Conservation (phyloP, 2,888 invertebrate species). For the Podabrus alpinus region DNA sequence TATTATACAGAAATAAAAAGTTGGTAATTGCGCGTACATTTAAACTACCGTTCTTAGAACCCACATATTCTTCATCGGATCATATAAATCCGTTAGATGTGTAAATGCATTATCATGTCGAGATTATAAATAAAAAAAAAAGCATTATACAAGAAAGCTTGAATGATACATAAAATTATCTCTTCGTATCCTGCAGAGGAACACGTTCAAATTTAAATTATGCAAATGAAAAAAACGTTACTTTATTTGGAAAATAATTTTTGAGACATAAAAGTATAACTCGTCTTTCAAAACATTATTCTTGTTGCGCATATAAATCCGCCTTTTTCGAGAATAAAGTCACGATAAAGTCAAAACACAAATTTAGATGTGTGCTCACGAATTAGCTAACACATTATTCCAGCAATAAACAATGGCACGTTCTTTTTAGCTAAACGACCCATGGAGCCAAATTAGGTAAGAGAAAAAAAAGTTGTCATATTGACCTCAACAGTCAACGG, state of each 20-base stretch:
- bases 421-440: slow-evolving; percentile 3
- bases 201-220: not conserved
- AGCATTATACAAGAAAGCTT: not conserved
- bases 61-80: slow-evolving; percentile 25
- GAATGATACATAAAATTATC: not conserved
- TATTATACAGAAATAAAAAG: slow-evolving; percentile 19
- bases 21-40: slow-evolving; percentile 18
- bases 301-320: not conserved
- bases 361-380: not conserved
- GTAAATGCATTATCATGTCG: slow-evolving; percentile 8
- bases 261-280: not conserved
- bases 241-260: not conserved
- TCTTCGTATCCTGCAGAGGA: not conserved
- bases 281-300: no score
- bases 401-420: slow-evolving; percentile 2
- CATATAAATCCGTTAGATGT: slow-evolving; percentile 20
- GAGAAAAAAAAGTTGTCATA: not conserved
- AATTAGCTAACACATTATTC: not conserved
- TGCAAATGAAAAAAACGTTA: not conserved
- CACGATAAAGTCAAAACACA: not conserved
- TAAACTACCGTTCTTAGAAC: slow-evolving; percentile 26
- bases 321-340: not conserved
- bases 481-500: slow-evolving; percentile 2
- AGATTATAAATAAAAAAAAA: slow-evolving; percentile 13
- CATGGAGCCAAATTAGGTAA: slow-evolving; percentile 6